Evolutionary conservation across 2,888 invertebrate genomes (phyloP), one percentile per base, ranked within the genome.

Genomic region (Ceraclea dissimilis): DNA sequence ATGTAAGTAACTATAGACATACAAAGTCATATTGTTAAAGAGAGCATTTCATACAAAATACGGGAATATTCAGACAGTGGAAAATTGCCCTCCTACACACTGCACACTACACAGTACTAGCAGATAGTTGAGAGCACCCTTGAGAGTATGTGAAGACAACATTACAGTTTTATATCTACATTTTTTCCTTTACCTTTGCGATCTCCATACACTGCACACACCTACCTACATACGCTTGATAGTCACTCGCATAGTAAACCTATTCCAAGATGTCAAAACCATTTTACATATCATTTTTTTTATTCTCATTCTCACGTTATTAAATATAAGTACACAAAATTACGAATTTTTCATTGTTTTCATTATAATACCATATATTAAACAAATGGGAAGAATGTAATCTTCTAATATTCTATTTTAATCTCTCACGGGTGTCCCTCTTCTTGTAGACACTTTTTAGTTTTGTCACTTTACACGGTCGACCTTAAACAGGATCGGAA

Each of bases 141-240:
- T 51, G 60, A 56, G 60, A 52, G 56, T 58, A 56, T 52, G 58
- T 46, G 56, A 60, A 60, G 56, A 60, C 54, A 60, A 33, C 48
- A 21, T 22, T 26, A 20, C 49, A 49, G 20, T n/a, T 26, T 22
- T 26, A 21, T 26, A 18, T 26, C 26, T 26, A 26, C 26, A 26
- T 4, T 26, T 26, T 39, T 13, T n/a, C 16, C 5, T 16, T 39
- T 39, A 39, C 39, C 39, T 39, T 13, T 39, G 26, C 26, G 4
- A 26, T 26, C 26, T 10, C n/a, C n/a, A n/a, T 11, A 8, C 31
- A 31, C 31, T 31, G 6, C 31, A 31, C 11, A 6, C 11, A 31
- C 31, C 31, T 31, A 6, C 11, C 31, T 11, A 8, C 6, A 31
- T 31, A 31, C 31, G 6, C 11, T 31, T 31, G 11, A 31, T 8